phyloP scores from a whole-genome alignment of 2,797 vertebrate genomes.

The Dendrocincla fuliginosa region DNA sequence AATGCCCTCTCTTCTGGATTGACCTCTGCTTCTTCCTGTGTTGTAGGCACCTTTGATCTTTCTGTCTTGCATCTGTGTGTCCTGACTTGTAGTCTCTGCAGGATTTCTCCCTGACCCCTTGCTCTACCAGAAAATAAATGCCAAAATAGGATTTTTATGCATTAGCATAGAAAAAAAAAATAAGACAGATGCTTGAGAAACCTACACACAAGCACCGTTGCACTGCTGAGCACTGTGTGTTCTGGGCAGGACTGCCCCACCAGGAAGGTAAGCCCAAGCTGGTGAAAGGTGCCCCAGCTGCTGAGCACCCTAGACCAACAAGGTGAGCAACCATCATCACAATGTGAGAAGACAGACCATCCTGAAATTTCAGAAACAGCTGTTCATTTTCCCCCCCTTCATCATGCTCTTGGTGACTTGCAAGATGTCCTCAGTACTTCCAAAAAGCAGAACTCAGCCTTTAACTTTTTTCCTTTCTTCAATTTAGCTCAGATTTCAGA shows the following conservation, averaged over 20 bases:
- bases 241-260: neutral
- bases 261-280: neutral
- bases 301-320: neutral
- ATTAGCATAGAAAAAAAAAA: neutral
- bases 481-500: neutral
- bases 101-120: neutral
- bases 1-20: slow-evolving; percentile 38
- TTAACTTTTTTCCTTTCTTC: neutral
- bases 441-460: neutral
- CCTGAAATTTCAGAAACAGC: neutral
- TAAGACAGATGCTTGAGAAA: neutral
- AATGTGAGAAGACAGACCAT: neutral
- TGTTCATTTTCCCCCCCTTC: neutral
- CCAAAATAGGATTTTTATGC: neutral
- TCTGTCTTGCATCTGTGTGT: slow-evolving; percentile 25
- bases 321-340: neutral
- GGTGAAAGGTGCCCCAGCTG: neutral
- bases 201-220: rapidly evolving
- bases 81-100: slow-evolving; percentile 42
- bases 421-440: neutral
- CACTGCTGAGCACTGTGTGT: neutral
- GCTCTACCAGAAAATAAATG: slow-evolving; percentile 20
- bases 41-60: slow-evolving; percentile 51
- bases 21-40: slow-evolving; percentile 56
- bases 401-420: rapidly evolving